Percentiles rank a stretch among this genome's conserved stretches.
phyloP scores from a whole-genome alignment of 2,888 invertebrate species.

The Cataglyphis cursor region DNA sequence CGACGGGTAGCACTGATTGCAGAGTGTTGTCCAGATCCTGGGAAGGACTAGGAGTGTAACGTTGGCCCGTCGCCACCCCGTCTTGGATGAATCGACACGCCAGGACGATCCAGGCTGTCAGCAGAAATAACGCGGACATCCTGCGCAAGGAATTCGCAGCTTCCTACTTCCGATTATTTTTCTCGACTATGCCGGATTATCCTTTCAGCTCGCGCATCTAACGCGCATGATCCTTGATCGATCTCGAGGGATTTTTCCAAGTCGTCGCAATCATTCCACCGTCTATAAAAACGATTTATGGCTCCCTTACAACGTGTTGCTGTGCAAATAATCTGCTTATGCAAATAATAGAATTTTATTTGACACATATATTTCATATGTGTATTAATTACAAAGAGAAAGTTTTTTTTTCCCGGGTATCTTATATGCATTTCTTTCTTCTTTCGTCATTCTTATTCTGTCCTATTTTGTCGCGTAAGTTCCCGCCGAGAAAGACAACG shows the following conservation, averaged over 20 bases:
- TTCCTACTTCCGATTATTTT: slow-evolving; percentile 41
- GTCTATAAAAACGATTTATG: slow-evolving; percentile 31
- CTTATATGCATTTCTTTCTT: neutral
- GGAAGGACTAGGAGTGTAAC: slow-evolving; percentile 71
- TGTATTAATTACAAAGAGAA: neutral
- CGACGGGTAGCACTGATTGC: slow-evolving; percentile 77
- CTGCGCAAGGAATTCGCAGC: slow-evolving; percentile 22
- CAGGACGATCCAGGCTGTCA: slow-evolving; percentile 61
- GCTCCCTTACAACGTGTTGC: neutral
- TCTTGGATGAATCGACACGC: slow-evolving; percentile 63
- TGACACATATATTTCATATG: neutral
- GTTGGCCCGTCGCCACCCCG: slow-evolving; percentile 69
- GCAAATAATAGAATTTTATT: neutral
- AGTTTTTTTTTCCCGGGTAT: neutral
- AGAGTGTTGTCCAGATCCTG: slow-evolving; percentile 79
- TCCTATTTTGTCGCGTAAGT: slow-evolving; percentile 29
- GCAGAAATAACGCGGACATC: slow-evolving; percentile 59
- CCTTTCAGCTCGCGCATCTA: slow-evolving; percentile 57
- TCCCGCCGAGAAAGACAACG: slow-evolving; percentile 55
- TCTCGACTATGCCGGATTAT: slow-evolving; percentile 26
- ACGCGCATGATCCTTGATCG: slow-evolving; percentile 65
- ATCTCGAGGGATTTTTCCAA: slow-evolving; percentile 31
- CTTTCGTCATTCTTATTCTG: neutral
- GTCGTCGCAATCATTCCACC: slow-evolving; percentile 37
- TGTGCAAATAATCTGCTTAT: neutral